Conservation (phyloP, 1,140 invertebrate genomes). For the Dolichoris vasculosae region DNA sequence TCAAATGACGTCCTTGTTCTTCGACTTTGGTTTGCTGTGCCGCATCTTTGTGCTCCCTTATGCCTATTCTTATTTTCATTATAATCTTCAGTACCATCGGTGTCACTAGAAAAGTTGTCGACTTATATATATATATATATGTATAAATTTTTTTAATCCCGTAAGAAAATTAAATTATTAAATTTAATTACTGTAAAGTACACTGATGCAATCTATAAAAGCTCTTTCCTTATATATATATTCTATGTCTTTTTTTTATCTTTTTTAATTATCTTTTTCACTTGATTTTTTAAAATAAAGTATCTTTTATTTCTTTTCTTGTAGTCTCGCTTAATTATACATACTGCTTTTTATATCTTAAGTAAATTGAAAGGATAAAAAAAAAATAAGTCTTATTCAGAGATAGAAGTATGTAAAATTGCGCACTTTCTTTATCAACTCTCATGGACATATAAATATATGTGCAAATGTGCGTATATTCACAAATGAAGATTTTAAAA, state of each 20-base stretch:
- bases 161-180: conserved; percentile 75
- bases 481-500: conserved; percentile 52
- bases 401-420: conserved; percentile 48
- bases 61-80: not conserved
- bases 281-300: conserved; percentile 41
- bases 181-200: conserved; percentile 68
- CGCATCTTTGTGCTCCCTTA: conserved; percentile 31
- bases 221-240: not conserved
- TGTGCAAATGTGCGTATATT: not conserved
- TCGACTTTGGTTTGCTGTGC: conserved; percentile 62
- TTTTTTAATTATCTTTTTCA: not conserved
- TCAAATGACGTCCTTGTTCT: conserved; percentile 73
- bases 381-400: conserved; percentile 57
- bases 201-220: conserved; percentile 49
- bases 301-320: conserved; percentile 28
- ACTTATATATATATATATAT: conserved; percentile 36
- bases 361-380: conserved; percentile 66
- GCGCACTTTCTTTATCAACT: not conserved
- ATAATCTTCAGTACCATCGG: not conserved
- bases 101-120: not conserved
- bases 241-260: not conserved
- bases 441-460: not conserved
- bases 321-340: not conserved
- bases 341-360: no score
- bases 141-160: conserved; percentile 67